Evolutionary conservation across 2,888 invertebrate species (phyloP).

Genomic region (Synanthedon andrenaeformis): DNA sequence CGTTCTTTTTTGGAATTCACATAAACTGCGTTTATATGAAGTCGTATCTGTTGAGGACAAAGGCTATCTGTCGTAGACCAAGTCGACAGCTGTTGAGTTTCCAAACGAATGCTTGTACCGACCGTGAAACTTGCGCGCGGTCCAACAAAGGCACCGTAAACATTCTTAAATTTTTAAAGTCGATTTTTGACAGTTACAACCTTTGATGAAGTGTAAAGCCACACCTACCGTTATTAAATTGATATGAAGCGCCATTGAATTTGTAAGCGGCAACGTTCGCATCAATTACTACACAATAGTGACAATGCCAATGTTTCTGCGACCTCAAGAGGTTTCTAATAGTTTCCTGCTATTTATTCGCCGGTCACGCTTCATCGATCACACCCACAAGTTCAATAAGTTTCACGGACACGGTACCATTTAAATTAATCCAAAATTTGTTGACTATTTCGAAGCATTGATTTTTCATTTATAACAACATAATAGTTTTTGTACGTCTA

Average conservation of each 20-base stretch:
- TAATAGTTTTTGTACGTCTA: background rate
- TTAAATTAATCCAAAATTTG: slow-evolving; percentile 17
- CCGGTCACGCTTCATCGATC: slow-evolving; percentile 48
- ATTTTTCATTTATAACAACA: background rate
- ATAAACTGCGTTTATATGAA: slow-evolving; percentile 69
- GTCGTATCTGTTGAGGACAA: slow-evolving; percentile 59
- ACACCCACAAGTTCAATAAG: slow-evolving; percentile 40
- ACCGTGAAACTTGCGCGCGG: slow-evolving; percentile 55
- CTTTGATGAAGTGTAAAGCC: slow-evolving; percentile 36
- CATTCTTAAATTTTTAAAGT: slow-evolving; percentile 42
- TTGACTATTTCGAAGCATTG: background rate
- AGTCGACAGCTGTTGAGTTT: slow-evolving; percentile 61
- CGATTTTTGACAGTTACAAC: slow-evolving; percentile 31
- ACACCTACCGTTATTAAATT: slow-evolving; percentile 49
- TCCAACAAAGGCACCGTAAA: slow-evolving; percentile 53
- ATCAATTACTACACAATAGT: slow-evolving; percentile 28
- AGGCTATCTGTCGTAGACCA: slow-evolving; percentile 46
- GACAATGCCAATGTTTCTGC: slow-evolving; percentile 30
- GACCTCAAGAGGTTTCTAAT: slow-evolving; percentile 47
- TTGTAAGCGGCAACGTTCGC: slow-evolving; percentile 27
- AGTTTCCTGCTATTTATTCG: slow-evolving; percentile 38
- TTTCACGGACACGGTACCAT: slow-evolving; percentile 29
- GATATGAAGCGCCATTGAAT: slow-evolving; percentile 31
- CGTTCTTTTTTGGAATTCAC: slow-evolving; percentile 57
- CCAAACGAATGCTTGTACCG: slow-evolving; percentile 37